A percentile compares a stretch with the other conserved stretches of the same genome.
Conservation (phyloP, 2,113 vertebrate genomes). For the Xenopus laevis region DNA sequence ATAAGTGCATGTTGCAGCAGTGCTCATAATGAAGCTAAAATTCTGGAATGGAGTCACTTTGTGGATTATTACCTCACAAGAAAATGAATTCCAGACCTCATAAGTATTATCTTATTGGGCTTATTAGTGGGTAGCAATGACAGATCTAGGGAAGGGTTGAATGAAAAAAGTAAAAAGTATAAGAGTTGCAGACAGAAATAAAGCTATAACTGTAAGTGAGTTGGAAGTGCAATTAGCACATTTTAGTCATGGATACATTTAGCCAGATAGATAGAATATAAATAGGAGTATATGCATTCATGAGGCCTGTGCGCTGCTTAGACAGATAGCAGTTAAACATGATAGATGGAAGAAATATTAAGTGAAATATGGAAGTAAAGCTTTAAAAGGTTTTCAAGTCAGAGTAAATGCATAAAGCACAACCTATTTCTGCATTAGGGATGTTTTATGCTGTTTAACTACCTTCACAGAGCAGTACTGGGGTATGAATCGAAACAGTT, state of each 20-base stretch:
- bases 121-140: no score
- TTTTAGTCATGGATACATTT: slow-evolving; percentile 7
- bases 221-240: not conserved
- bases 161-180: no score
- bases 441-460: not conserved
- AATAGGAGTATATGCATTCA: slow-evolving; percentile 1
- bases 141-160: no score
- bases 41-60: no score
- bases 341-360: not conserved
- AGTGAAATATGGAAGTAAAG: not conserved
- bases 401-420: not conserved
- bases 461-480: no score
- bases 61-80: no score
- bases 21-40: no score
- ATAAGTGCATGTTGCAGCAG: no score
- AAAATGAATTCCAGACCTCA: no score
- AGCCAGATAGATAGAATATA: not conserved
- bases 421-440: not conserved
- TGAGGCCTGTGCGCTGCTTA: not conserved
- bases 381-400: not conserved
- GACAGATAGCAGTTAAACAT: not conserved
- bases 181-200: no score
- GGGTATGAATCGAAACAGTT: not conserved
- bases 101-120: no score
- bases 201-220: no score